Evolutionary conservation across 2,888 invertebrate genomes (phyloP).

Genomic region (Lamproptera curius): DNA sequence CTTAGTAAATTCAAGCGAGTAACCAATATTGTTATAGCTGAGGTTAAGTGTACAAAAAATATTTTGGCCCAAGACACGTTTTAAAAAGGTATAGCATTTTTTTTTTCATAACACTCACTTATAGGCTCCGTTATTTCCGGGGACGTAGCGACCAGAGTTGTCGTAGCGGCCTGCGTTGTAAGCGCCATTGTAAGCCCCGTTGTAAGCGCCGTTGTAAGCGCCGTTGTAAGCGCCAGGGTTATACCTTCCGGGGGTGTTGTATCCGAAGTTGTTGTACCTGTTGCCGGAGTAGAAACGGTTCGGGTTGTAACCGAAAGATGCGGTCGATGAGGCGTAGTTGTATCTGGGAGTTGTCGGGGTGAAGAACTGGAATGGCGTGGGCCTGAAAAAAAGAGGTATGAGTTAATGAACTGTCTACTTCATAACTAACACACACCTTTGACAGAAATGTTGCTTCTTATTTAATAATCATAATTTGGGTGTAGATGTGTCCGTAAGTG

Average conservation of each 20-base stretch:
- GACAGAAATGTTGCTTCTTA: no score
- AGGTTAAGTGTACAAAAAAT: no score
- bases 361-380: constrained; percentile 35
- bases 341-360: constrained; percentile 3
- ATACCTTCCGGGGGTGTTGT: background rate
- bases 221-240: constrained; percentile 25
- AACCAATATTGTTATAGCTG: no score
- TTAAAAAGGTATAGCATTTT: no score
- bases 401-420: no score
- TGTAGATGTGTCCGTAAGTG: no score
- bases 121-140: constrained; percentile 7
- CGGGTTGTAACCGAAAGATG: constrained; percentile 22
- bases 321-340: constrained; percentile 11
- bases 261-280: constrained; percentile 30
- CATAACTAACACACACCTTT: no score
- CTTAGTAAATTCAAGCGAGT: no score
- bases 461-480: no score
- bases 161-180: constrained; percentile 17
- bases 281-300: constrained; percentile 17
- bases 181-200: constrained; percentile 22
- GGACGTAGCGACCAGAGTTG: constrained; percentile 32
- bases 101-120: no score
- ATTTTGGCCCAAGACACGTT: no score
- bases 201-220: constrained; percentile 25
- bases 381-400: constrained; percentile 34